Evolutionary conservation across 2,113 vertebrate genomes (phyloP).

Genomic region (Pterocles gutturalis): DNA sequence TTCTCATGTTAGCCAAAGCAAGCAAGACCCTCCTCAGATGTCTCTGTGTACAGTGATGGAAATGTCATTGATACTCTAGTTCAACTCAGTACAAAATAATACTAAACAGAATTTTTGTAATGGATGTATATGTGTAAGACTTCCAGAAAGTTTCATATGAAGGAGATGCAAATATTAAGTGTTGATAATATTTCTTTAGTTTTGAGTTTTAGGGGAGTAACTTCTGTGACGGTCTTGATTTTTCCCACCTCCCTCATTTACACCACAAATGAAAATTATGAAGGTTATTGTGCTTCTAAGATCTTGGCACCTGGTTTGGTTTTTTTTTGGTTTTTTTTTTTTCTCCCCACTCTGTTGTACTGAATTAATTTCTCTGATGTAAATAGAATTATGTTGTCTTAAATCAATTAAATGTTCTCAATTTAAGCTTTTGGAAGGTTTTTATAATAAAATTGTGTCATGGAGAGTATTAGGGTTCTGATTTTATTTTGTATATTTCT

Average conservation of each 20-base stretch:
- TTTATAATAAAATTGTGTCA: not conserved
- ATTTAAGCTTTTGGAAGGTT: not conserved
- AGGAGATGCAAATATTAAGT: not conserved
- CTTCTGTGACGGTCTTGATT: not conserved
- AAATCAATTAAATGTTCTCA: not conserved
- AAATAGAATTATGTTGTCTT: not conserved
- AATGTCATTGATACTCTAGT: not conserved
- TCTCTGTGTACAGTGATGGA: accelerated
- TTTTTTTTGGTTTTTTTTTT: not conserved
- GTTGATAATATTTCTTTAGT: not conserved
- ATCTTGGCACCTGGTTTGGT: not conserved
- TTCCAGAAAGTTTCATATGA: not conserved
- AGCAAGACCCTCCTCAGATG: not conserved
- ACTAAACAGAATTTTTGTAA: not conserved
- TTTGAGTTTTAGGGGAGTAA: not conserved
- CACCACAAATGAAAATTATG: not conserved
- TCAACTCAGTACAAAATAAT: not conserved
- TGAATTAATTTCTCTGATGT: not conserved
- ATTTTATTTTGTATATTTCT: not conserved
- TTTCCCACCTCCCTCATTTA: not conserved
- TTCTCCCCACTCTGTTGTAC: not conserved
- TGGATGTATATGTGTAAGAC: not conserved
- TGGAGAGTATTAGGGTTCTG: not conserved
- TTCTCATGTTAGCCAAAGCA: not conserved
- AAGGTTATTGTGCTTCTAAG: not conserved